Base-by-base conservation (phyloP, 2,888 invertebrate genomes). In the Alcis repandata region DNA sequence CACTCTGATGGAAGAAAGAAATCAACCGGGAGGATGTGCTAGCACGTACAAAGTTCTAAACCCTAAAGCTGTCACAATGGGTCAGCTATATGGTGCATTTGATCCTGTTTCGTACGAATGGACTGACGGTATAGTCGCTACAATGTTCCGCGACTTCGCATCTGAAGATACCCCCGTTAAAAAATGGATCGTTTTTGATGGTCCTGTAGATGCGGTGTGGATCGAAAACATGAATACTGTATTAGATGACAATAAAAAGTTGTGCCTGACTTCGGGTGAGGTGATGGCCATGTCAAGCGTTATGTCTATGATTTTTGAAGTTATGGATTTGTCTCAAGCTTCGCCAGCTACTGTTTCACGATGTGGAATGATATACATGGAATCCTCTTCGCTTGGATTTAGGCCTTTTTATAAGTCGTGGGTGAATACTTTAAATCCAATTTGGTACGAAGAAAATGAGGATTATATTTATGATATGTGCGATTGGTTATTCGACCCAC, bases 181-280 rank as follows among this genome's bases (percentile, higher is more conserved):
- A 67, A 98, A 98, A 89, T 98, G 98, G 98, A 95, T 99, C 46
- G 96, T 99, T 58, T 98, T 99, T 85, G 98, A 98, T 85, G 98
- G 98, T 0, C 98, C 98, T 0, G 97, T 98, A 2, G 98, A 98
- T 86, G 97, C 97, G 2, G 96, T 97, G 4, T 98, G 98, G 98
- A 97, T 98, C 74, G 98, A 98, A 92, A 98, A 97, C 85, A 96
- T 98, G 95, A 98, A 98, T 82, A 97, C 97, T 0, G 97, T 97
- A 4, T 89, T 98, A 71, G 98, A 98, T 85, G 97, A 97, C 77
- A 98, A 97, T 84, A 97, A 97, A 88, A 98, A 97, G 82, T 93
- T 98, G 19, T 98, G 98, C 82, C 90, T 98, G 40, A 97, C 97
- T 85, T 97, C 97, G 22, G 98, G 98, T 17, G 98, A 98, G 89